Evolutionary conservation across 2,797 vertebrate species (phyloP), one percentile per base, ranked within the genome.

Genomic region (Danio kyathit): DNA sequence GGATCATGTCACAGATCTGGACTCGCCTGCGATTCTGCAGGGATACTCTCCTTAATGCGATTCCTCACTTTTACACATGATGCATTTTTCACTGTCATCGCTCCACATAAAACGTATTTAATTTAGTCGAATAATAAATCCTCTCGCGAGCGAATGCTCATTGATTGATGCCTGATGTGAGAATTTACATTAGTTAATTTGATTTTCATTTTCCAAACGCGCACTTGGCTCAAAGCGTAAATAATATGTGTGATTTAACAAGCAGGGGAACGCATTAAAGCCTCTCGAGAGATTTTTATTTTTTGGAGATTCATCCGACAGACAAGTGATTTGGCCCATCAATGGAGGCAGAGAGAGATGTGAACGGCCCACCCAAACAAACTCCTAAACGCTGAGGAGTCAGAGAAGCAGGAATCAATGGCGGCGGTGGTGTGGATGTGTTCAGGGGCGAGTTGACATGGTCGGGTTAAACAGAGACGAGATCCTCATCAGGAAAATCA

Each of bases 401-500:
- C 86, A 81, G 87, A 85, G 88, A 29, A 88, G 93, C 94, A 52
- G 73, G 79, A 95, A 98, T 98, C 95, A 96, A 98, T 98, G 96
- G 95, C 92, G 94, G 94, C 94, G 95, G 95, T 95, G 94, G 94
- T 92, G 95, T 94, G 92, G 93, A 95, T 93, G 89, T 96, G 96
- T 97, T 94, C 94, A 94, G 95, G 95, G 96, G 92, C 93, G 90
- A 80, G 95, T 94, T 96, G 94, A 96, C 95, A 94, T 92, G 95
- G 96, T 97, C 96, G 96, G 97, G 96, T 99, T 98, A 98, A 98
- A 97, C 92, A 96, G 95, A 91, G 95, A 93, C 95, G 92, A 95
- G 95, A 94, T 96, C 95, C 95, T 96, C 96, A 96, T 96, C 93
- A 95, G 95, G 94, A 96, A 97, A 98, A 99, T 99, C 96, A 97